These are phyloP conservation scores for Prosopocoilus inquinatus DNA, from an alignment of 2,888 invertebrate genomes.

Conservation along the genomic window DNA sequence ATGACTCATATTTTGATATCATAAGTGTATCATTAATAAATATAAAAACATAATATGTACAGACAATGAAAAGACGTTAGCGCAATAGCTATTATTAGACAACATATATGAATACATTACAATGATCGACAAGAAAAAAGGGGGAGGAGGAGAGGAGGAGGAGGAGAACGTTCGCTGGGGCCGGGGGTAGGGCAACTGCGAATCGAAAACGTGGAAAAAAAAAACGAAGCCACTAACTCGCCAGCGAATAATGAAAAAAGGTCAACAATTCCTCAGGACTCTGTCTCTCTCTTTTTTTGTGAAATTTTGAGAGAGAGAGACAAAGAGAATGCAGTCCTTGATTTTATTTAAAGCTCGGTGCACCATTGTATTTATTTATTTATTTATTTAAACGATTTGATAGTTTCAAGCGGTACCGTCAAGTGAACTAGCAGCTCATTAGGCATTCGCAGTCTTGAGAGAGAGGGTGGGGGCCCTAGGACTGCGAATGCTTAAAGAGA, in stretches of 20 bases:
- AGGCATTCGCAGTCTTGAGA: constrained; percentile 2
- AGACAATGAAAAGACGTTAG: constrained; percentile 47
- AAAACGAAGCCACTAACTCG: constrained; percentile 6
- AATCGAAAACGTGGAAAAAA: neutral
- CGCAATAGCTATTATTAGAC: constrained; percentile 37
- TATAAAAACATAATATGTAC: constrained; percentile 53
- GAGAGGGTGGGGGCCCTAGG: constrained; percentile 18
- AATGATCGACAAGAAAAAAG: constrained; percentile 20
- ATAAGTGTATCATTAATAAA: constrained; percentile 48
- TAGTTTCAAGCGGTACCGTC: constrained; percentile 35
- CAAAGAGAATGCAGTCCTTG: constrained; percentile 28
- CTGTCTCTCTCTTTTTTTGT: constrained; percentile 22
- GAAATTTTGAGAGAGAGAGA: no score
- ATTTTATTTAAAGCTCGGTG: constrained; percentile 25
- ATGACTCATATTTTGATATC: constrained; percentile 27
- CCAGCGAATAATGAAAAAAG: constrained; percentile 15
- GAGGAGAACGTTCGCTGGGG: neutral
- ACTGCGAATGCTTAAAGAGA: neutral
- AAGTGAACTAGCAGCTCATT: constrained; percentile 1
- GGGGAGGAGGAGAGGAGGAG: constrained; percentile 11
- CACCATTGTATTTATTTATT: no score
- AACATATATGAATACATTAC: constrained; percentile 32
- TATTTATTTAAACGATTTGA: constrained; percentile 41
- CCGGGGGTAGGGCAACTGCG: no score
- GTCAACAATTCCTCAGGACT: constrained; percentile 24